These are phyloP conservation scores for Sarcophaga subvicina DNA, from an alignment of 2,888 invertebrate genomes.

Conservation along the genomic window DNA sequence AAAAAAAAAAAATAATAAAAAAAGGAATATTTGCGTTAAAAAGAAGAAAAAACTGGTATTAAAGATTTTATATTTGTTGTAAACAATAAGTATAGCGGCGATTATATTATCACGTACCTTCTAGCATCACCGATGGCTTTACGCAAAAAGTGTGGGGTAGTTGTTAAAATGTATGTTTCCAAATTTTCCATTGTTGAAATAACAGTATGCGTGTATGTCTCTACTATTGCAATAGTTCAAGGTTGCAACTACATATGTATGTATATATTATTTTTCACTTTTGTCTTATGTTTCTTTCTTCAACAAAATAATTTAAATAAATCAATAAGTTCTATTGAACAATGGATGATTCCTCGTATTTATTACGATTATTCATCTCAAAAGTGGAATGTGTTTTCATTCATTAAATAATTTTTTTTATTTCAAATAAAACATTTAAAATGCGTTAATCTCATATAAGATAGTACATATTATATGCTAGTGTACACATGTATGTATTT, in stretches of 20 bases:
- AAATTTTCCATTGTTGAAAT: conserved; percentile 71
- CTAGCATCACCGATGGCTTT: conserved; percentile 80
- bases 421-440: conserved; percentile 14
- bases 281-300: conserved; percentile 28
- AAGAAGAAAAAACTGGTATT: background rate
- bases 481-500: background rate
- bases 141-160: conserved; percentile 80
- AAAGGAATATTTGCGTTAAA: background rate
- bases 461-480: conserved; percentile 18
- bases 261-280: conserved; percentile 7
- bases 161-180: conserved; percentile 80
- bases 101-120: conserved; percentile 69
- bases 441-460: conserved; percentile 18
- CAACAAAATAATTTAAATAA: conserved; percentile 38
- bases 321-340: conserved; percentile 51
- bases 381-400: background rate
- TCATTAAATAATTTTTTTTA: background rate
- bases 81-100: background rate
- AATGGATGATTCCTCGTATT: background rate
- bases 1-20: background rate
- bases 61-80: background rate
- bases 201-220: conserved; percentile 12
- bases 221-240: conserved; percentile 54
- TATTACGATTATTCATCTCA: background rate
- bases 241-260: conserved; percentile 40